Base-by-base conservation (phyloP, 2,888 invertebrate species). In the Malacosoma neustria region DNA sequence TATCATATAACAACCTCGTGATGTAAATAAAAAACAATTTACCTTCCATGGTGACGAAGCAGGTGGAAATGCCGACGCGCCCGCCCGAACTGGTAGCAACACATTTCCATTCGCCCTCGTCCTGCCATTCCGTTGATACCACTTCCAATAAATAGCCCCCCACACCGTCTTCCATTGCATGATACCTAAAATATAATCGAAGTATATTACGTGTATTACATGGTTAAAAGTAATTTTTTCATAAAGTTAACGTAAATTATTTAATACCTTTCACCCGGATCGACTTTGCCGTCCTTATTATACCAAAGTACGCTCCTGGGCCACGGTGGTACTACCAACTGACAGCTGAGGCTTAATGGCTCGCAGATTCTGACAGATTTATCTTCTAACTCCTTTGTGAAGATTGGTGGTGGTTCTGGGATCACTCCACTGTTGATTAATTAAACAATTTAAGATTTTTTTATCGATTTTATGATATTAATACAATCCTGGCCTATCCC, bases 101-200 rank as follows among this genome's bases (percentile, higher is more conserved):
- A 61, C 95, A 95, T 69, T 95, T 95, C 94, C 95, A 95, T 66
- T 95, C 94, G 11, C 96, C 96, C 52, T 94, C 94, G 61, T 96
- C 95, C 31, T 89, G 88, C 48, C 93, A 92, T 73, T 94, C 94
- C 0, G 93, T 89, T 0, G 91, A 89, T 46, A 89, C 88, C 4
- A 94, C 88, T 67, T 94, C 92, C 37, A 96, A 72, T 61, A 92
- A 88, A 66, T 93, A 93, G 29, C 93, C 91, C 22, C 96, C 96
- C 32, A 94, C 88, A 2, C 95, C 95, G 66, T 95, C 94, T 63
- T 94, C 94, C 57, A 92, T 81, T 15, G 92, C 77, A 54, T 90
- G 91, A 67, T 94, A 95, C 54, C 84, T 84, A 36, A 3, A 31
- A 34, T 32, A 29, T 9, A 33, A 22, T 22, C n/a, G n/a, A n/a